A percentile compares a stretch with the other conserved stretches of the same genome.
These are phyloP conservation scores for Hydrozoanthus tunicans DNA, from an alignment of 64 coral and sea anemone species.

Conservation along the genomic window DNA sequence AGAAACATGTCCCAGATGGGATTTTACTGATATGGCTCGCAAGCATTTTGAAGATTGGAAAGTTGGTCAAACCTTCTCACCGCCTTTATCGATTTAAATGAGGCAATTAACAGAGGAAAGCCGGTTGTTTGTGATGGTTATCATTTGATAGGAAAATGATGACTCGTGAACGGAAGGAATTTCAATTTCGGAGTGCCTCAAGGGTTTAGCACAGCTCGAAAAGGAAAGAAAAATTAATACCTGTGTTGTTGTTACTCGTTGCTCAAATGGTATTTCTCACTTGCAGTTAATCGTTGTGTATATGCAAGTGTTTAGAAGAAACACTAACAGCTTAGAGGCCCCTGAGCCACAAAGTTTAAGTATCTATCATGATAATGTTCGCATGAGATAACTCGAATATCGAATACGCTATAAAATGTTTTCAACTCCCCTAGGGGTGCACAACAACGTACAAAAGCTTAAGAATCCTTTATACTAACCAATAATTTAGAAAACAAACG, in stretches of 20 bases:
- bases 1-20: conserved; percentile 51
- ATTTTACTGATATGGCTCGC: conserved; percentile 3
- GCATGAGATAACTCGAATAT: neutral
- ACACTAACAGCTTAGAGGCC: neutral
- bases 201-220: conserved; percentile 1
- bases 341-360: neutral
- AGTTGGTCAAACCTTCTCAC: neutral
- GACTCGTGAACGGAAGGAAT: conserved; percentile 24
- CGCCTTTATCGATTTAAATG: conserved; percentile 48
- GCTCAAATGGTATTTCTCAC: neutral
- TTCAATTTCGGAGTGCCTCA: neutral
- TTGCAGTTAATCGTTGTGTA: neutral
- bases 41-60: neutral
- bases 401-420: neutral
- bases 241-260: neutral
- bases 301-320: neutral
- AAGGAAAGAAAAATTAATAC: neutral
- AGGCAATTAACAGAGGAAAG: conserved; percentile 53
- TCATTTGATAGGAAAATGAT: conserved; percentile 48
- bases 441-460: neutral
- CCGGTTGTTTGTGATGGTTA: conserved; percentile 47
- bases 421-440: neutral
- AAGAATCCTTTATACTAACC: too few species aligned
- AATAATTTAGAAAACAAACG: neutral
- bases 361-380: neutral